A percentile compares a stretch with the other conserved stretches of the same genome.
phyloP scores from a whole-genome alignment of 2,113 vertebrate species.

The Chaetops frenatus region DNA sequence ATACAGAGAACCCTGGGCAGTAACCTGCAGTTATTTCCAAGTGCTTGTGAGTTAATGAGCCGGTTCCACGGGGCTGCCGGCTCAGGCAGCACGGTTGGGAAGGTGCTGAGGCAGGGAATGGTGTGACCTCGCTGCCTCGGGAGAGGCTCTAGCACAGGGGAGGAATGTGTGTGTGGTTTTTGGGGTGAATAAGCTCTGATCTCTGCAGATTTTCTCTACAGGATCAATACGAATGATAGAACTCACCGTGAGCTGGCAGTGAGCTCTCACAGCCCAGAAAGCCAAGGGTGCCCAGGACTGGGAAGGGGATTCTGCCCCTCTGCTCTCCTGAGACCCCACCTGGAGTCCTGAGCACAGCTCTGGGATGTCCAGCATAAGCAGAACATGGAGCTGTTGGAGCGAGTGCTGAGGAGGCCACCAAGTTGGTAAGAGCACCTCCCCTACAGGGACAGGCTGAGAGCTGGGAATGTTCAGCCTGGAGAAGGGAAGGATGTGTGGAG shows the following conservation, averaged over 20 bases:
- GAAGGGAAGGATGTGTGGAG: background rate
- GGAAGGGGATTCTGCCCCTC: background rate
- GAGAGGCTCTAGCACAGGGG: background rate
- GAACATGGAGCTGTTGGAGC: background rate
- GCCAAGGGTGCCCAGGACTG: background rate
- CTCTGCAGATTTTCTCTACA: background rate
- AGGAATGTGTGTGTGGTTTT: fast-evolving
- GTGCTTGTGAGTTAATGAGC: background rate
- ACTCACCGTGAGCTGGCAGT: background rate
- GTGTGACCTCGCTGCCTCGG: background rate
- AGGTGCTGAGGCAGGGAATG: background rate
- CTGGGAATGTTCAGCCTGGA: background rate
- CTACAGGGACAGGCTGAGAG: background rate
- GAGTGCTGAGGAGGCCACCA: background rate
- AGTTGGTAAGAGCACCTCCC: background rate
- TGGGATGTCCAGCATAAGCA: background rate
- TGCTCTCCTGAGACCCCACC: background rate
- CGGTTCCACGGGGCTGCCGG: background rate
- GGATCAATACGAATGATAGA: background rate
- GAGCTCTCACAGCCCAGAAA: background rate
- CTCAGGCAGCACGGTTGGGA: background rate
- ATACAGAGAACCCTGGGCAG: background rate
- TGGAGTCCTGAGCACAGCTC: background rate
- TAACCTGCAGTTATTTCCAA: background rate
- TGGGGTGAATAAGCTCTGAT: fast-evolving